Base-by-base conservation (phyloP, 2,113 vertebrate genomes). In the Symphodus melops region DNA sequence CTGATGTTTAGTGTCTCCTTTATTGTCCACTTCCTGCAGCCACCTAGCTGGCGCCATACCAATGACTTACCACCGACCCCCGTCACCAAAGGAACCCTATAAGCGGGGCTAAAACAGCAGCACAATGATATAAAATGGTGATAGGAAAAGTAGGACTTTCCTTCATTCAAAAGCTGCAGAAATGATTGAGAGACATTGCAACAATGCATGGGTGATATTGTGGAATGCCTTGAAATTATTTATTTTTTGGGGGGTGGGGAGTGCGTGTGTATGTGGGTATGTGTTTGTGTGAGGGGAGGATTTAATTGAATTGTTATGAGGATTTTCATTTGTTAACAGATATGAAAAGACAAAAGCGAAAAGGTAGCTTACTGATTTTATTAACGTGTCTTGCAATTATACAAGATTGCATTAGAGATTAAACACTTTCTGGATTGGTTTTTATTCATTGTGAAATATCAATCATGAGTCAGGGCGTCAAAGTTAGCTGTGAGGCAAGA, bases 41-140 rank as follows among this genome's bases (percentile, higher is more conserved):
- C 92, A 92, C 89, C 84, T 93, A 91, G 84, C 88, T 95, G 92
- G 94, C 94, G 89, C 93, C 92, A 92, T 89, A 92, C 86, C 92
- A 96, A 92, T 90, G 89, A 64, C 48, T 89, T n/a, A 91, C 91
- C 89, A 36, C 83, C 10, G n/a, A 28, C 63, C 66, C 79, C 65
- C 61, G 74, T 67, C 41, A 14, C 54, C 62, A 49, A 14, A 0
- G 48, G 59, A 71, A 72, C 62, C 53, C 59, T 56, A 63, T 44
- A 69, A 66, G 51, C 71, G 51, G 57, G 63, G 72, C 77, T 63
- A 81, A 70, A 73, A 58, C 37, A n/a, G 44, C 53, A 54, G 48
- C 49, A 46, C 21, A 53, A 53, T 23, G 7, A 71, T 62, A 74
- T 82, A 49, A 79, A 67, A 28, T 42, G 68, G 10, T 49, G 53